Evolutionary conservation across 2,113 vertebrate genomes (phyloP).

Genomic region (Petrocephalus zakoni): DNA sequence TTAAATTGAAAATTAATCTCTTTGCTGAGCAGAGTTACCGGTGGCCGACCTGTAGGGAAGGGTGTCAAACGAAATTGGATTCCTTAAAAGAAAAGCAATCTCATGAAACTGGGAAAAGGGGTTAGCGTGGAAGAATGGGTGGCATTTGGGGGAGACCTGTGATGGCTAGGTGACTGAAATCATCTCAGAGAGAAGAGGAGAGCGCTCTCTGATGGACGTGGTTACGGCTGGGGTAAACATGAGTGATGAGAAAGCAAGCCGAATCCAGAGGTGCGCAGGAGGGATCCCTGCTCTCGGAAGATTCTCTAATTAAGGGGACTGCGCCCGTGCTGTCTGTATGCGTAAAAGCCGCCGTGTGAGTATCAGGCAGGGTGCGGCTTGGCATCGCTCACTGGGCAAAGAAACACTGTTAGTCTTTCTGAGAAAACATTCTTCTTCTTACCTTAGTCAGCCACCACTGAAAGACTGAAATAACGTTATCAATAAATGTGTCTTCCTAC

Average conservation of each 20-base stretch:
- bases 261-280: not conserved
- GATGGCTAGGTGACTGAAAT: not conserved
- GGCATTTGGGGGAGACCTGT: not conserved
- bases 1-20: conserved; percentile 5
- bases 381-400: not conserved
- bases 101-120: not conserved
- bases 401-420: not conserved
- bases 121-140: not conserved
- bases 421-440: not conserved
- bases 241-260: not conserved
- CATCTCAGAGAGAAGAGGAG: not conserved
- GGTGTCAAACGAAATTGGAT: not conserved
- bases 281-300: not conserved
- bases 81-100: not conserved
- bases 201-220: not conserved
- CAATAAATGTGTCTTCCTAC: not conserved
- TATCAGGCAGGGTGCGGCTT: not conserved
- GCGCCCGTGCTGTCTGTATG: not conserved
- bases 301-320: not conserved
- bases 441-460: not conserved
- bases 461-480: not conserved
- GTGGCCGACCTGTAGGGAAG: not conserved
- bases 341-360: not conserved
- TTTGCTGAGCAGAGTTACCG: not conserved
- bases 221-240: too few species aligned